Percentiles rank a stretch among this genome's conserved stretches.
These are phyloP conservation scores for Poeciliopsis presidionis DNA, from an alignment of 2,797 vertebrate species.

Conservation along the genomic window DNA sequence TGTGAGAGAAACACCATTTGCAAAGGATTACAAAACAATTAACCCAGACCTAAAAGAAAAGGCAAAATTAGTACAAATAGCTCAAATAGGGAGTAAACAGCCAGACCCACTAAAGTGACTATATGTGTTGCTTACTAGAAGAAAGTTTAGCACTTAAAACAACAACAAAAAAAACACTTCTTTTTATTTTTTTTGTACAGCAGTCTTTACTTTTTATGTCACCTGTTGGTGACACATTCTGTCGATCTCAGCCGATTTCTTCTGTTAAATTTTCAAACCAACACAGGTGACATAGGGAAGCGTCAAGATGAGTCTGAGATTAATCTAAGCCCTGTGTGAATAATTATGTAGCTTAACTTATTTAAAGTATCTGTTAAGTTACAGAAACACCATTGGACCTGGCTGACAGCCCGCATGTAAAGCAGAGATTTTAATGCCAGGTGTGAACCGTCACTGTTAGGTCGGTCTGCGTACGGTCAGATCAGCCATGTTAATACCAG, in stretches of 20 bases:
- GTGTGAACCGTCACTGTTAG: not conserved
- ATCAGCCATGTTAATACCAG: not conserved
- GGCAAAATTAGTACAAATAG: not conserved
- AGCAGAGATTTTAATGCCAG: not conserved
- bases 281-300: not conserved
- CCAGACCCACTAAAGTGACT: not conserved
- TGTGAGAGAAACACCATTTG: not conserved
- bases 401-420: not conserved
- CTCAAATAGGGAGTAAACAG: not conserved
- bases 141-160: not conserved
- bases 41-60: not conserved
- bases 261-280: not conserved
- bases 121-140: not conserved
- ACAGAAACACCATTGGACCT: not conserved
- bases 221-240: not conserved
- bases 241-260: not conserved
- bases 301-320: not conserved
- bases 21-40: not conserved
- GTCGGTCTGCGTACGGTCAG: not conserved
- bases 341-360: not conserved
- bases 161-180: no score
- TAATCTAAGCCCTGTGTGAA: not conserved
- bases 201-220: not conserved
- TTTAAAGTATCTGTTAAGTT: not conserved
- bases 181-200: not conserved